Base-by-base conservation (phyloP, 2,888 invertebrate species). In the Ophion costatus region DNA sequence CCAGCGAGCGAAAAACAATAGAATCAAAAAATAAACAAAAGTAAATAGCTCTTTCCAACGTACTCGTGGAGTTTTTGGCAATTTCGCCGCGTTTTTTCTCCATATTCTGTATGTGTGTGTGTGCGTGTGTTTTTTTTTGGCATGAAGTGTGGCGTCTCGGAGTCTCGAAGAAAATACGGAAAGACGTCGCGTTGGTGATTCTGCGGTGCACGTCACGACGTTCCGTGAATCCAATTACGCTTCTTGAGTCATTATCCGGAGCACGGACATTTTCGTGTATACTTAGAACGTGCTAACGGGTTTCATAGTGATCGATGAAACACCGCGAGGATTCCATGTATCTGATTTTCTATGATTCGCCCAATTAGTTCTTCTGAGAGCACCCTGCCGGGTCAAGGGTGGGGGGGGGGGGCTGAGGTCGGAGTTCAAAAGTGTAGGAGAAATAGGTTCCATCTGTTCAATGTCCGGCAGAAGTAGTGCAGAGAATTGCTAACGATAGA, bases 71-170 rank as follows among this genome's bases (percentile, higher is more conserved):
- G 0, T 51, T 51, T 51, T 51, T 51, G 51, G 51, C 51, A 14
- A 38, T 51, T 51, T 51, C 51, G 51, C 17, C 51, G 17, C 5
- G 17, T 82, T 82, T 63, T 81, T 75, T 57, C 64, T 59, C 67
- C 67, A 74, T 57, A 56, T 64, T 59, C 70, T 24, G 66, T 14
- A 10, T 6, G 20, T 20, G 42, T 9, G 38, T 24, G n/a, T 5
- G 5, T 74, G 1, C n/a, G n/a, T n/a, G n/a, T 38, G 38, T 69
- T 45, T 69, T 22, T 20, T 80, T 70, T 51, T 80, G 67, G 51
- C 59, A 70, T 66, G 33, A 66, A 51, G 24, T n/a, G 38, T 29
- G 69, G 56, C 24, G 51, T 81, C 63, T 76, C 56, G 56, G 38
- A 51, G 24, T 20, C 59, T 63, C 70, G 14, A 7, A 14, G 71